Evolutionary conservation across 1,140 invertebrate genomes (phyloP), one percentile per base, ranked within the genome.

Genomic region (Dolichoris vasculosae): DNA sequence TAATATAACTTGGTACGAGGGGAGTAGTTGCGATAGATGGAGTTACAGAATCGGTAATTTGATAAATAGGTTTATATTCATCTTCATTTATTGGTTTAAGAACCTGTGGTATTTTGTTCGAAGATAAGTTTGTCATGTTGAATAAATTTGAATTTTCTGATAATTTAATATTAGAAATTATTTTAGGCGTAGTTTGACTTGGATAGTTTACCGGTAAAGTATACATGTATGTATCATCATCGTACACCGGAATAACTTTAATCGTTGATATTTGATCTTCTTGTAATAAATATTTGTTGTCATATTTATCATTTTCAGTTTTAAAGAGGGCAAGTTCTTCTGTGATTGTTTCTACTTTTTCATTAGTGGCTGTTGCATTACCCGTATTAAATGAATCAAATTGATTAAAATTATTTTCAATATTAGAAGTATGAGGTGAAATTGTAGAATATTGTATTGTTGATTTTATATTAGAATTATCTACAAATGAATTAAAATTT

Each of bases 161-260:
- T n/a, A 11, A 43, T 17, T n/a, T 51, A 32, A 32, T 51, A 77
- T 46, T n/a, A 17, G 26, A 32, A 26, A 48, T 51, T 17, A 38
- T 35, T 30, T 7, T 30, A 55, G 17, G 7, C 11, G 63, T 32
- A 59, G 2, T 38, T 43, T 43, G 20, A 67, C 55, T 59, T 55
- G 51, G n/a, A 43, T 64, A 48, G 13, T 46, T 46, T 23, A 46
- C 69, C 0, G 79, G 40, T 64, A 85, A 67, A 55, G 63, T 79
- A 55, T 86, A 86, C 13, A 79, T 79, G 2, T 51, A 51, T 8
- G 67, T 80, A n/a, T 82, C 86, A 13, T 86, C 86, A 35, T 86
- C 86, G 23, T 86, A 86, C 15, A 86, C 63, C 15, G 86, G 86
- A 32, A 86, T 86, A 26, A 86, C 86, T 84, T 86, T 86, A 17